phyloP scores from a whole-genome alignment of 2,888 invertebrate genomes.

The Amphiduros pacificus region DNA sequence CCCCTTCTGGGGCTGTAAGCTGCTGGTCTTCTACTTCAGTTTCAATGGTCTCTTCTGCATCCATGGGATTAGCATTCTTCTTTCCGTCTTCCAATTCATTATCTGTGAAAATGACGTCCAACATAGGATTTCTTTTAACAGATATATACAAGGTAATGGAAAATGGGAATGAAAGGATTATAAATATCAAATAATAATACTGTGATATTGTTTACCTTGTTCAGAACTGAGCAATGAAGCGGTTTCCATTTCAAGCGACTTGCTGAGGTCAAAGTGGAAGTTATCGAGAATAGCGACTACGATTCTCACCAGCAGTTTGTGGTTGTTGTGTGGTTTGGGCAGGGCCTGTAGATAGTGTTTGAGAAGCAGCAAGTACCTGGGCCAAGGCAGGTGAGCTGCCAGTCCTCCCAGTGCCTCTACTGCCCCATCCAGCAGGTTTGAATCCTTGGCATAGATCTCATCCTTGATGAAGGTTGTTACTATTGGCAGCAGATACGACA shows the following conservation, averaged over 20 bases:
- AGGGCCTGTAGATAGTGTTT: constrained; percentile 80
- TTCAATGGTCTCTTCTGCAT: constrained; percentile 6
- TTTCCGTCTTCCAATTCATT: constrained; percentile 10
- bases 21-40: background rate
- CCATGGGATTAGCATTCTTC: constrained; percentile 23
- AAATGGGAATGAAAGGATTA: no score
- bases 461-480: constrained; percentile 78
- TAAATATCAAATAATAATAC: no score
- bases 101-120: no score
- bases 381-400: constrained; percentile 83
- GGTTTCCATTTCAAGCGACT: constrained; percentile 17
- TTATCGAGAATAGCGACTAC: constrained; percentile 76
- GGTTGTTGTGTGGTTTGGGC: constrained; percentile 71
- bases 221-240: no score
- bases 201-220: no score
- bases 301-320: constrained; percentile 76
- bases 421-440: constrained; percentile 75
- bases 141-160: no score
- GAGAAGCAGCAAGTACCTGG: constrained; percentile 81
- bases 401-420: constrained; percentile 79
- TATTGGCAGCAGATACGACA: constrained; percentile 83
- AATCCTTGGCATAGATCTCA: constrained; percentile 73
- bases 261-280: constrained; percentile 83
- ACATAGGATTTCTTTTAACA: no score
- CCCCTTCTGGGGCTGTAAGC: background rate